These are phyloP conservation scores for Orussus abietinus DNA, from an alignment of 1,140 invertebrate species.

Conservation along the genomic window DNA sequence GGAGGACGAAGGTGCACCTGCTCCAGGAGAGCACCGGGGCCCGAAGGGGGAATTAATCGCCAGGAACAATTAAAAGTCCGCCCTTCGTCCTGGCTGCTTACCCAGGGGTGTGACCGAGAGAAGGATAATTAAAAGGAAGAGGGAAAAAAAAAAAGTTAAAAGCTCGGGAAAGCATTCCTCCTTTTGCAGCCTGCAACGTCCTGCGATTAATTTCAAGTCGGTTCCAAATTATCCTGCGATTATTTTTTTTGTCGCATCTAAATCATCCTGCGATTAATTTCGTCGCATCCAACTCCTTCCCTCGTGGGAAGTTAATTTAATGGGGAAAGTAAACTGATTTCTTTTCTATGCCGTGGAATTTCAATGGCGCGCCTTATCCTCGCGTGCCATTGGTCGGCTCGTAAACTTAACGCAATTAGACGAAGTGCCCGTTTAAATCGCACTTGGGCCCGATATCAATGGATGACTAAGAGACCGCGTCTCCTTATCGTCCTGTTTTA, in stretches of 20 bases:
- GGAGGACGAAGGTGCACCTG: slow-evolving; percentile 6
- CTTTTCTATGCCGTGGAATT: not conserved
- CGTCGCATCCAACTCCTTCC: too few relatives aligned
- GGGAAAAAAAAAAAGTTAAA: slow-evolving; percentile 9
- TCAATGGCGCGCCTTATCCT: not conserved
- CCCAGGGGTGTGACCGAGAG: slow-evolving; percentile 1
- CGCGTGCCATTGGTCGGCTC: slow-evolving; percentile 16
- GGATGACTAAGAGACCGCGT: slow-evolving; percentile 1
- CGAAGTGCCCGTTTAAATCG: slow-evolving; percentile 29
- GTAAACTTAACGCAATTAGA: slow-evolving; percentile 35
- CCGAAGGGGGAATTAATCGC: too few relatives aligned
- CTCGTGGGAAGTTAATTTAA: too few relatives aligned
- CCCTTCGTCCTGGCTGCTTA: slow-evolving; percentile 2
- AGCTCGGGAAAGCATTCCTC: slow-evolving; percentile 1
- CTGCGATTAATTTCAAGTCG: too few relatives aligned
- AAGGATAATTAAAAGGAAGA: too few relatives aligned
- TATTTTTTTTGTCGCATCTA: too few relatives aligned
- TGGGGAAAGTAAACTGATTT: too few relatives aligned
- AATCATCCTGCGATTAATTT: too few relatives aligned
- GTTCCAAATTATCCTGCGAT: too few relatives aligned
- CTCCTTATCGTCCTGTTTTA: slow-evolving; percentile 23
- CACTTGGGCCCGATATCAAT: slow-evolving; percentile 4
- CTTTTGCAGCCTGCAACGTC: too few relatives aligned
- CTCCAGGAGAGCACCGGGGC: not conserved
- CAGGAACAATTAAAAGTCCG: slow-evolving; percentile 9